These are phyloP conservation scores for Gyps fulvus DNA, from an alignment of 2,113 vertebrate genomes.

Conservation along the genomic window DNA sequence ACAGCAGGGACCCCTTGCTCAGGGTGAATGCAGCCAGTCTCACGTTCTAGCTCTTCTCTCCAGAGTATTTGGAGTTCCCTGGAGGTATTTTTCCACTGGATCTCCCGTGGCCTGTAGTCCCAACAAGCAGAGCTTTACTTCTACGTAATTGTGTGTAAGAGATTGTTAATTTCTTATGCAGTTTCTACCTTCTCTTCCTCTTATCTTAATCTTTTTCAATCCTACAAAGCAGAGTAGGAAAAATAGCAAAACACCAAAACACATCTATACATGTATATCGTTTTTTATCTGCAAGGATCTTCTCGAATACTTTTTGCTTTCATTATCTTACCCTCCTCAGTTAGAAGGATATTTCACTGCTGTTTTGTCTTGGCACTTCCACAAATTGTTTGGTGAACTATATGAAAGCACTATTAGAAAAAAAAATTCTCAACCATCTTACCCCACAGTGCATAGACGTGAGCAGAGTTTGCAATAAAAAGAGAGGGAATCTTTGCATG, in stretches of 20 bases:
- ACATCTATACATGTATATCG: neutral
- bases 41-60: neutral
- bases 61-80: neutral
- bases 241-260: neutral
- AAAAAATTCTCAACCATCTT: neutral
- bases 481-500: neutral
- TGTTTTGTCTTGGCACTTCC: neutral
- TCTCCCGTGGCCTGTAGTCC: neutral
- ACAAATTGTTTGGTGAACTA: neutral
- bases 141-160: neutral
- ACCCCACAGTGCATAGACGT: neutral
- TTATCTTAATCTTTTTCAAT: neutral
- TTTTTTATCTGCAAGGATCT: neutral
- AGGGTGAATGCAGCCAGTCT: neutral
- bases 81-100: neutral
- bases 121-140: neutral
- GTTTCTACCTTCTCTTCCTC: neutral
- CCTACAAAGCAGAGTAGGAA: neutral
- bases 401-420: neutral
- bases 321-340: neutral
- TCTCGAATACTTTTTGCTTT: neutral
- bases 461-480: neutral
- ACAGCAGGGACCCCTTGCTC: neutral
- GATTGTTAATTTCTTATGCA: neutral
- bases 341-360: neutral